Conservation (phyloP, 2,888 invertebrate species). For the Xylota segnis region DNA sequence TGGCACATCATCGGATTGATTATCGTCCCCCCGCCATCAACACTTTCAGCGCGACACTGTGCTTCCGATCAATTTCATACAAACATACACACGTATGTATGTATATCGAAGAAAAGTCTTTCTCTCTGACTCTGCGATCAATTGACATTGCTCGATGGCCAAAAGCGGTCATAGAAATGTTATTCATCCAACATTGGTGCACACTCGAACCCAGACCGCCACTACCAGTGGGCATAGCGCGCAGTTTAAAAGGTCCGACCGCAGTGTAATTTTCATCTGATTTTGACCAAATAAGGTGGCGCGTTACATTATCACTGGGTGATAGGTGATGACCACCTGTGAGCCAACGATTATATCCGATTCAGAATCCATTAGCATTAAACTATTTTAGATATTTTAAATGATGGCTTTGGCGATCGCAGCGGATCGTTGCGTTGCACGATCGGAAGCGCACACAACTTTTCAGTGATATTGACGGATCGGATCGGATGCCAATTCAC, state of each 20-base stretch:
- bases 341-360: slow-evolving; percentile 59
- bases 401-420: slow-evolving; percentile 54
- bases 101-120: slow-evolving; percentile 54
- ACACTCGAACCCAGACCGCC: background rate
- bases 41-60: slow-evolving; percentile 38
- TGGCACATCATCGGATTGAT: slow-evolving; percentile 54
- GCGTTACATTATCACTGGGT: slow-evolving; percentile 67
- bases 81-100: no score
- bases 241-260: slow-evolving; percentile 57
- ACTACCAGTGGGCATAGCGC: background rate
- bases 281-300: slow-evolving; percentile 69
- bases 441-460: slow-evolving; percentile 36
- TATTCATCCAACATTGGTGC: slow-evolving; percentile 39
- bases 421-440: slow-evolving; percentile 39
- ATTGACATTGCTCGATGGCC: slow-evolving; percentile 69
- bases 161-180: slow-evolving; percentile 61
- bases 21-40: slow-evolving; percentile 61
- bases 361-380: slow-evolving; percentile 71
- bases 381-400: slow-evolving; percentile 61
- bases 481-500: slow-evolving; percentile 39
- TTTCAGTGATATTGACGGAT: background rate
- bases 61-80: slow-evolving; percentile 72
- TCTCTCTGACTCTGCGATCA: slow-evolving; percentile 17
- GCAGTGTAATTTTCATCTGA: slow-evolving; percentile 72
- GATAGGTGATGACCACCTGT: slow-evolving; percentile 76